These are phyloP conservation scores for Panagrolaimus sp. DNA, from an alignment of 1,140 invertebrate genomes.

Conservation along the genomic window DNA sequence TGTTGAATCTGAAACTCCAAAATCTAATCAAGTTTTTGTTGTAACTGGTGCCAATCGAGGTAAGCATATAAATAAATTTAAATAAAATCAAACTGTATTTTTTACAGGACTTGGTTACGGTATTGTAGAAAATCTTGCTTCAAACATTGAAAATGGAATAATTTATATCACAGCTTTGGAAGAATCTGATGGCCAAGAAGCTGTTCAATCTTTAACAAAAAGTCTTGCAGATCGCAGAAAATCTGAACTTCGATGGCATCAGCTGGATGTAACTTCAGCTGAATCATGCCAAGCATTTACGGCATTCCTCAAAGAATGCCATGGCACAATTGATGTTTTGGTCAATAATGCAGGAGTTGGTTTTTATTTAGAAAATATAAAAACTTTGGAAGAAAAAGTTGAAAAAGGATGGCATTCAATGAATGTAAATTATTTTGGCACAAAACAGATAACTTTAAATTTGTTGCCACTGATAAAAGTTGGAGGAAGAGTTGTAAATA, in stretches of 20 bases:
- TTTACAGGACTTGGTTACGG: slow-evolving; percentile 33
- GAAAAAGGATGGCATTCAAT: slow-evolving; percentile 65
- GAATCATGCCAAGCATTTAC: slow-evolving; percentile 66
- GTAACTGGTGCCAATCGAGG: slow-evolving; percentile 46
- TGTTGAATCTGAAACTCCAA: neutral
- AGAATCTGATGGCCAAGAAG: neutral
- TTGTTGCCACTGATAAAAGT: slow-evolving; percentile 69
- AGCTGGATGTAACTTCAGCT: slow-evolving; percentile 67
- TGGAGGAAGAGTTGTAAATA: slow-evolving; percentile 69
- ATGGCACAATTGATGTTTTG: slow-evolving; percentile 73
- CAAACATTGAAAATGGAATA: slow-evolving; percentile 22
- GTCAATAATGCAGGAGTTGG: slow-evolving; percentile 80
- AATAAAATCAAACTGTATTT: no score
- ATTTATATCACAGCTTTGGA: slow-evolving; percentile 40
- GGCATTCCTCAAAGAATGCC: slow-evolving; percentile 66
- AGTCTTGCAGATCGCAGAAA: slow-evolving; percentile 33
- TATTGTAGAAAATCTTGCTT: slow-evolving; percentile 33
- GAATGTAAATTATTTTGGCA: slow-evolving; percentile 69
- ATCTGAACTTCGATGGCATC: slow-evolving; percentile 37
- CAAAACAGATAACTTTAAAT: slow-evolving; percentile 66
- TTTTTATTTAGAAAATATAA: slow-evolving; percentile 66
- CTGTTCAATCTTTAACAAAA: slow-evolving; percentile 26
- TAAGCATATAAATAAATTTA: no score
- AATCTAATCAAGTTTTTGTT: neutral
- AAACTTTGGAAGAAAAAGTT: slow-evolving; percentile 69